Evolutionary conservation across 2,113 vertebrate genomes (phyloP), one percentile per base, ranked within the genome.

Genomic region (Ellobius talpinus): DNA sequence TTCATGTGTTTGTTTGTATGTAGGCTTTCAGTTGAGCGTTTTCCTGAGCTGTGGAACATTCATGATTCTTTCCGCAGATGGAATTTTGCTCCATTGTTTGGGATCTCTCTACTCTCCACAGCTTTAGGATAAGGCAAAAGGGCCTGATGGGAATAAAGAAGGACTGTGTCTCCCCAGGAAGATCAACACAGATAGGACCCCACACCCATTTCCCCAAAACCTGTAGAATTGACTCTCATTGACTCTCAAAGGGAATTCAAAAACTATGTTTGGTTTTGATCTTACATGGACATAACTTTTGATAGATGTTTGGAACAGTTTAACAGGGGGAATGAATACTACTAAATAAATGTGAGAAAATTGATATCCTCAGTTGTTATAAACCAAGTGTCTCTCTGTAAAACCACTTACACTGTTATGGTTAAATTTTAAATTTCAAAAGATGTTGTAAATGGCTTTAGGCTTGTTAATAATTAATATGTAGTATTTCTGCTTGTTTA

Each of bases 41-140:
- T 96, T 6, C 36, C 23, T 93, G 21, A 90, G 45, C 61, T 87
- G 39, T 68, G 50, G 21, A 85, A 58, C 10, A 87, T n/a, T 68
- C 65, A 11, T 76, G 87, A 85, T 77, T 88, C 31, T 84, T 95
- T 90, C 36, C 73, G 39, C 78, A 58, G 0, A 29, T 70, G 7
- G 11, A 70, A 45, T 93, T 88, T 85, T 8, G 33, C 63, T 3
- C 81, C n/a, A 45, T 77, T 3, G n/a, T 58, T 94, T 81, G 36
- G 16, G 36, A 66, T 4, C 45, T 39, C 2, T 65, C 36, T 79
- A 4, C 52, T 17, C 42, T 87, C 61, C 45, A 42, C 39, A 91
- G 88, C 87, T 94, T 92, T 66, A 87, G 45, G n/a, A 78, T 23
- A 81, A 92, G 26, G 42, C 5, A 5, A 23, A 94, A 91, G 79